A percentile compares a stretch with the other conserved stretches of the same genome.
phyloP scores from a whole-genome alignment of 2,888 invertebrate species.

The Drosophila peninsularis region DNA sequence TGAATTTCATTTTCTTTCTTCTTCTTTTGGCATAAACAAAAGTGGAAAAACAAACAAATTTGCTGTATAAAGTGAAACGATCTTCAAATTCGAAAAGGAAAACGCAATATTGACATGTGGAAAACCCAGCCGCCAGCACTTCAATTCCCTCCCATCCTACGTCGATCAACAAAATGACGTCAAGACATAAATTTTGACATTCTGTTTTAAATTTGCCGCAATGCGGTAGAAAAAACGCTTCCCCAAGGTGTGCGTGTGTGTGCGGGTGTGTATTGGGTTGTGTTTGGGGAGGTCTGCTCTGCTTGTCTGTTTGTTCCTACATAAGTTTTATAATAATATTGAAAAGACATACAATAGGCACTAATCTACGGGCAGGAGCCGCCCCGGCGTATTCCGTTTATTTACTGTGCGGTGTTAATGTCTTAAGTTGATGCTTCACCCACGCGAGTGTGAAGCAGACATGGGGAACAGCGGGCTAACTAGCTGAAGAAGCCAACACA shows the following conservation, averaged over 20 bases:
- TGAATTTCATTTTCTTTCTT: constrained; percentile 37
- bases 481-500: not conserved
- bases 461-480: constrained; percentile 32
- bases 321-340: constrained; percentile 54
- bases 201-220: constrained; percentile 56
- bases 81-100: constrained; percentile 52
- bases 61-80: constrained; percentile 36
- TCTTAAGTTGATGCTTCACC: constrained; percentile 61
- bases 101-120: constrained; percentile 79
- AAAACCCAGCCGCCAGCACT: constrained; percentile 12
- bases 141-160: not conserved
- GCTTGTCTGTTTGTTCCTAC: constrained; percentile 11
- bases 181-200: constrained; percentile 77
- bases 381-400: constrained; percentile 51
- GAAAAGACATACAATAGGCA: constrained; percentile 62
- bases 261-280: not conserved
- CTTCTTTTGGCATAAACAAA: constrained; percentile 71
- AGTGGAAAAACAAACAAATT: constrained; percentile 65
- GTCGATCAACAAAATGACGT: constrained; percentile 67
- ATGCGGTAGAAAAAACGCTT: constrained; percentile 45
- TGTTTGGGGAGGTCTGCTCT: constrained; percentile 35
- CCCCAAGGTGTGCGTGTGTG: constrained; percentile 7
- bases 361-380: constrained; percentile 63
- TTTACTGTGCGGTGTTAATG: constrained; percentile 52
- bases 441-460: constrained; percentile 59